phyloP scores from a whole-genome alignment of 2,797 vertebrate genomes.

The Benthosema pterotum region DNA sequence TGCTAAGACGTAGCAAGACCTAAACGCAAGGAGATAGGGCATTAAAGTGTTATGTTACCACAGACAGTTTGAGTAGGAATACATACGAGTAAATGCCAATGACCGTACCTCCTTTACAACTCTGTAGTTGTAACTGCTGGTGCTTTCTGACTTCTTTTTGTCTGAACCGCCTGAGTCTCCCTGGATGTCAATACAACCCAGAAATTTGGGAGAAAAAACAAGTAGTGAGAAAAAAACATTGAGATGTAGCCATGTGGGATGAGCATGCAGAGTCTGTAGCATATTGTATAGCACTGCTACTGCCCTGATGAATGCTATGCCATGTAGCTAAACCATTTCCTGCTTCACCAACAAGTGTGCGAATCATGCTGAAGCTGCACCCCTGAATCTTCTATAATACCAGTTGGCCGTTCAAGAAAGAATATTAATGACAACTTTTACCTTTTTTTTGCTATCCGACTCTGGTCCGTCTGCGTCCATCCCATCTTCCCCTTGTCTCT shows the following conservation, averaged over 20 bases:
- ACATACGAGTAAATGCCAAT: neutral
- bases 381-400: too few species aligned
- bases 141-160: constrained; percentile 91
- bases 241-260: neutral
- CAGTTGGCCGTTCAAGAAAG: neutral
- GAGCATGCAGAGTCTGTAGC: too few species aligned
- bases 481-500: constrained; percentile 92
- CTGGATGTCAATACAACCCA: constrained; percentile 49
- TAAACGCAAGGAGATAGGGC: constrained; percentile 60
- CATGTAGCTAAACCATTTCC: too few species aligned
- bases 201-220: constrained; percentile 6
- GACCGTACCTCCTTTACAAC: constrained; percentile 92
- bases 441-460: constrained; percentile 92
- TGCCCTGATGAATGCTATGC: too few species aligned
- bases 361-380: neutral
- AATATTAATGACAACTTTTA: constrained; percentile 37
- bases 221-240: constrained; percentile 8
- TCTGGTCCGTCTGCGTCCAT: constrained; percentile 85
- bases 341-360: too few species aligned
- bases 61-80: neutral
- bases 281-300: too few species aligned
- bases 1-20: constrained; percentile 96
- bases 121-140: constrained; percentile 97
- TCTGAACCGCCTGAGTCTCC: constrained; percentile 75
- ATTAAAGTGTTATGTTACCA: too few species aligned